Base-by-base conservation (phyloP, 1,140 invertebrate species). In the Megalopta genalis region DNA sequence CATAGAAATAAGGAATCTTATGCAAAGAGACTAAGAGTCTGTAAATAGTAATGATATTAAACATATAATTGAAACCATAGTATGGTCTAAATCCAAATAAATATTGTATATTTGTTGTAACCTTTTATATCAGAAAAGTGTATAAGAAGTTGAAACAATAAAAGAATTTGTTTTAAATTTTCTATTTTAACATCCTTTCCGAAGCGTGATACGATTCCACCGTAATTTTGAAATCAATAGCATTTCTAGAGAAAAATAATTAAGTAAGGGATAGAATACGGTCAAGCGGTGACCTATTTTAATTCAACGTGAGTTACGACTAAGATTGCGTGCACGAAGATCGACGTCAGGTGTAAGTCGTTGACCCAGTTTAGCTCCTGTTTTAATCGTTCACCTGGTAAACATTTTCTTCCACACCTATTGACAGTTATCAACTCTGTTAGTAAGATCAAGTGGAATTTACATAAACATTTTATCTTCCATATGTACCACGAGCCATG, bases 361-460 rank as follows among this genome's bases (percentile, higher is more conserved):
- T 84, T 84, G 78, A 69, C 83, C 83, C 46, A 81, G 75, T 73
- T 85, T 73, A 84, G n/a, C 37, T 69, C 63, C 69, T 85, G 84
- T 81, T 85, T 84, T 84, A 70, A 84, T 81, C 71, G 52, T 4
- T 59, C 25, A 73, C 21, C 39, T 49, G 16, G 12, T 39, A 66
- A 52, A 16, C 16, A 18, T 71, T 2, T 70, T n/a, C n/a, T 23
- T 21, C 3, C 0, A 67, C 25, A 67, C 23, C 37, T 42, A 46
- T 46, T 14, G 42, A 46, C 42, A 46, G 42, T 46, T 46, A 46
- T 46, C 42, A 46, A 46, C 42, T 2, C 42, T 46, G 39, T 12
- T 37, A 52, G 23, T 37, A 21, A 39, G 0, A 3, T 16, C 25
- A 7, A 27, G 25, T 16, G 12, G 12, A 14, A 60, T 60, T 60